Base-by-base conservation (phyloP, 1,140 invertebrate genomes). In the Macrobrachium nipponense region DNA sequence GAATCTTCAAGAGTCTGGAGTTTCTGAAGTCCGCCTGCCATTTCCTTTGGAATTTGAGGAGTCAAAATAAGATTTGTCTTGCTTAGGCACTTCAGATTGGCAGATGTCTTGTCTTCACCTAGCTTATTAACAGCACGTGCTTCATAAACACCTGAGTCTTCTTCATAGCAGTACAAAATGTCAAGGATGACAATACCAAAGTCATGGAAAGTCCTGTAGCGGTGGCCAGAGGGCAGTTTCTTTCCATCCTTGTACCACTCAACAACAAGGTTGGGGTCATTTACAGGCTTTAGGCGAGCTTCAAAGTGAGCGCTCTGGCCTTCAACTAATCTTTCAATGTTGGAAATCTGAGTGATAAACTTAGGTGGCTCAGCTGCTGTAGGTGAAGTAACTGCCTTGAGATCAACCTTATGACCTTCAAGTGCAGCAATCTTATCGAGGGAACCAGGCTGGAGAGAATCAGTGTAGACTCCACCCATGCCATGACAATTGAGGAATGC, bases 241-340 rank as follows among this genome's bases (percentile, higher is more conserved):
- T 97, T 96, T 78, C 97, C 97, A 91, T 98, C 97, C 90, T 96
- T 97, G 90, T 95, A 97, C 97, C 97, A 99, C 91, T 98, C 96
- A 11, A 99, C 92, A 70, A 89, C 95, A 80, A 99, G 93, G 89
- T 98, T 96, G 23, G 98, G 97, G 93, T 98, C 98, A 82, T 95
- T 96, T 1, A 97, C 94, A 15, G 98, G 98, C 27, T 96, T 96
- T 44, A 99, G 92, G 90, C 96, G 91, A 89, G 90, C 97, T 91
- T 98, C 97, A 90, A 99, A 97, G 92, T 98, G 97, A 89, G 96
- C 97, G 89, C 96, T 96, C 91, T 98, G 96, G 27, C 97, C 97
- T 92, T 99, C 98, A 75, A 96, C 95, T 76, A 98, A 91, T 90
- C 95, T 95, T 8, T 94, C 94, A 2, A 97, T 93, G 90, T 96